A percentile compares a stretch with the other conserved stretches of the same genome.
These are phyloP conservation scores for Lutraria rhynchaena DNA, from an alignment of 1,140 invertebrate genomes.

Conservation along the genomic window DNA sequence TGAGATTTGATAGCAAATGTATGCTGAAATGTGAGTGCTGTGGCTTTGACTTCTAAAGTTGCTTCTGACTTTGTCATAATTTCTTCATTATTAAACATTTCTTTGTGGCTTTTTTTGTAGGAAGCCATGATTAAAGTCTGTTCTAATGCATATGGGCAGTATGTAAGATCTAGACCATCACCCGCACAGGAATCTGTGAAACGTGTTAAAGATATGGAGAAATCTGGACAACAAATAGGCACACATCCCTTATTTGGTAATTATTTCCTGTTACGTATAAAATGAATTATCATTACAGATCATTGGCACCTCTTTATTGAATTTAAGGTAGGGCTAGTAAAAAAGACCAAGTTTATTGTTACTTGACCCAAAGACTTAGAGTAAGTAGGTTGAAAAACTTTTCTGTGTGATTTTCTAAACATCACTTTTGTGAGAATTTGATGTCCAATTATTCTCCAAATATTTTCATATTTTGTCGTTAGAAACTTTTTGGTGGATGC, in stretches of 20 bases:
- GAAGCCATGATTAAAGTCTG: conserved; percentile 89
- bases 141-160: conserved; percentile 95
- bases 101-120: conserved; percentile 90
- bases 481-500: no score
- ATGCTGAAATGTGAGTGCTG: neutral
- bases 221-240: conserved; percentile 80
- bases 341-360: no score
- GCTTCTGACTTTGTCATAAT: neutral
- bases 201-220: conserved; percentile 87
- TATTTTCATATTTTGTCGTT: no score
- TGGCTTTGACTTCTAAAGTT: neutral
- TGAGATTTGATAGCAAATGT: neutral
- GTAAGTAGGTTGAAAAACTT: no score
- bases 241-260: conserved; percentile 85
- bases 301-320: no score
- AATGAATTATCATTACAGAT: no score
- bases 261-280: no score
- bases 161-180: conserved; percentile 91
- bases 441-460: no score
- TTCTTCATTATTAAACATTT: neutral
- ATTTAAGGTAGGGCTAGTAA: no score
- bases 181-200: conserved; percentile 95
- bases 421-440: no score
- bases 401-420: no score
- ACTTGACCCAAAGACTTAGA: no score